A percentile compares a stretch with the other conserved stretches of the same genome.
Evolutionary conservation across 2,797 vertebrate genomes (phyloP).

Genomic region (Lagodon rhomboides): DNA sequence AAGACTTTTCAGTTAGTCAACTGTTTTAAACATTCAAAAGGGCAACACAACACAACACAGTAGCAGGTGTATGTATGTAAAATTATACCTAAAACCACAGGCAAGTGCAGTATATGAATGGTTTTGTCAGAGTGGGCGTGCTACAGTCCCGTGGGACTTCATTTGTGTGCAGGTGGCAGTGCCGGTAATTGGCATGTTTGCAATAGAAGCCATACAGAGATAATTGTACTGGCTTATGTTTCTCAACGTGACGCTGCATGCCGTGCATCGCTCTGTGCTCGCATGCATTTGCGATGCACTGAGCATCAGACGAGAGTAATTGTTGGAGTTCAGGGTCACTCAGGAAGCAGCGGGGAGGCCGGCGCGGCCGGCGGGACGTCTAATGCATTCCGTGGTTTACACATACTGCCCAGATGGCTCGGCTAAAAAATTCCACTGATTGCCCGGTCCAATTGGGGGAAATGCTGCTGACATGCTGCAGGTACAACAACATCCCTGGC

Average conservation of each 20-base stretch:
- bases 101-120: conserved; percentile 23
- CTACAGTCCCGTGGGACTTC: conserved; percentile 32
- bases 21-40: not conserved
- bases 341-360: conserved; percentile 30
- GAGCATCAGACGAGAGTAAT: conserved; percentile 41
- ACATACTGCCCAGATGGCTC: conserved; percentile 36
- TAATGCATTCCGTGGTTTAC: conserved; percentile 43
- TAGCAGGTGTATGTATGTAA: conserved; percentile 6
- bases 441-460: not conserved
- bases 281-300: conserved; percentile 19
- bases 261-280: conserved; percentile 10
- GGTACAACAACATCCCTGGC: not conserved
- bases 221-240: conserved; percentile 66
- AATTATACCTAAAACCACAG: conserved; percentile 33
- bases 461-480: conserved; percentile 15
- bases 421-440: conserved; percentile 1
- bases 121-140: conserved; percentile 25
- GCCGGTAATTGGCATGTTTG: conserved; percentile 62
- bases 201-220: conserved; percentile 63
- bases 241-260: conserved; percentile 46
- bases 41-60: not conserved
- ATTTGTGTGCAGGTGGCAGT: conserved; percentile 62
- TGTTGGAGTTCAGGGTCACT: conserved; percentile 57
- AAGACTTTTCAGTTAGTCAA: no score
- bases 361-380: conserved; percentile 2